Evolutionary conservation across 2,113 vertebrate species (phyloP).

Genomic region (Zosterops pallidus): DNA sequence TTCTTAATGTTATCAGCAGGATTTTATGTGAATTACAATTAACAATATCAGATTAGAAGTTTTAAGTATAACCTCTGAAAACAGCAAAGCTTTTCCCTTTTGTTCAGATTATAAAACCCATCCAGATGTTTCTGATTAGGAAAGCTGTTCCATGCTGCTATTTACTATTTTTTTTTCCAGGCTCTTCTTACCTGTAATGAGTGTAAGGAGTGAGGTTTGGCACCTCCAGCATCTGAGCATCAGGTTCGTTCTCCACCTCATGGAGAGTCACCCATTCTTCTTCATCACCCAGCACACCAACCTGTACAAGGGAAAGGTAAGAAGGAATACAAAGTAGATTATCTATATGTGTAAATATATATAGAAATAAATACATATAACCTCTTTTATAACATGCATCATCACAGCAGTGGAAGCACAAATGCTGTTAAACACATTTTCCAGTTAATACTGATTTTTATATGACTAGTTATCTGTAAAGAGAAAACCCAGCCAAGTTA

Average conservation of each 20-base stretch:
- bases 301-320: constrained; percentile 62
- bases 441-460: neutral
- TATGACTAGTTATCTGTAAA: neutral
- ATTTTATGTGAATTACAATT: neutral
- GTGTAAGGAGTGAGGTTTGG: constrained; percentile 91
- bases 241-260: constrained; percentile 87
- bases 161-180: neutral
- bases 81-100: neutral
- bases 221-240: constrained; percentile 86
- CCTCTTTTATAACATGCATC: neutral
- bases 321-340: neutral
- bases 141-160: neutral
- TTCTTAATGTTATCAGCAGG: neutral
- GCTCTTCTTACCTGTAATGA: constrained; percentile 87
- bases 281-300: constrained; percentile 83
- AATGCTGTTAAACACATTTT: neutral
- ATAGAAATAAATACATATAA: neutral
- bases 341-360: neutral
- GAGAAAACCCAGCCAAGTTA: neutral
- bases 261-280: constrained; percentile 85
- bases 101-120: neutral
- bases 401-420: neutral
- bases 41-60: neutral
- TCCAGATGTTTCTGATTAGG: neutral
- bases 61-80: neutral